These are phyloP conservation scores for Ichneumoninae sp. DNA, from an alignment of 2,888 invertebrate genomes.

Conservation along the genomic window DNA sequence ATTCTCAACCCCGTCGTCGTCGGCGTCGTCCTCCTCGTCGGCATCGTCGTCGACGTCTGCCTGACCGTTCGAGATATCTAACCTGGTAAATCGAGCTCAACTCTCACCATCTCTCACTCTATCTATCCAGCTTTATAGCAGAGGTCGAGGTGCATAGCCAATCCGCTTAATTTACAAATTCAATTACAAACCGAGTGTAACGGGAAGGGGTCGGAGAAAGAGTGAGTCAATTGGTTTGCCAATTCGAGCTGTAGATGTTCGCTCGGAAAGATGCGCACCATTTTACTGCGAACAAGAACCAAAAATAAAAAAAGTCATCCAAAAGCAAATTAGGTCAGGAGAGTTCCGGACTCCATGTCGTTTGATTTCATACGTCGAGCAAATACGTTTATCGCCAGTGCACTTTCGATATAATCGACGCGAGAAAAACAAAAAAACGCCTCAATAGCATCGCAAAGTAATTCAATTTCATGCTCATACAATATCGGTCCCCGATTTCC, in stretches of 20 bases:
- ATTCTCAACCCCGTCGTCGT: slow-evolving; percentile 65
- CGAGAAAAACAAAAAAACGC: background rate
- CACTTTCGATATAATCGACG: slow-evolving; percentile 29
- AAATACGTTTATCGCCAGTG: slow-evolving; percentile 9
- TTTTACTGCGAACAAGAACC: background rate
- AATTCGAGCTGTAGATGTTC: background rate
- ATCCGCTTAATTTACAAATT: slow-evolving; percentile 44
- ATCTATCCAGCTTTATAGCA: slow-evolving; percentile 36
- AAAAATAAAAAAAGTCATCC: background rate
- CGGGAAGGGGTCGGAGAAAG: background rate
- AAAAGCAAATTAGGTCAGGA: background rate
- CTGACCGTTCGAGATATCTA: slow-evolving; percentile 70
- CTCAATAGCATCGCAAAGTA: slow-evolving; percentile 48
- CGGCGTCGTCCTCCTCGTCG: slow-evolving; percentile 48
- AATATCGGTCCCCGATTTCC: slow-evolving; percentile 48
- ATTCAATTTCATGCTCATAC: slow-evolving; percentile 58
- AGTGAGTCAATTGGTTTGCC: background rate
- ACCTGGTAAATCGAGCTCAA: slow-evolving; percentile 59
- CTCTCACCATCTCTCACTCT: slow-evolving; percentile 54
- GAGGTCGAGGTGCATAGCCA: slow-evolving; percentile 18
- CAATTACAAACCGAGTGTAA: slow-evolving; percentile 22
- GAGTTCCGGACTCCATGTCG: background rate
- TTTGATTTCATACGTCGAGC: background rate
- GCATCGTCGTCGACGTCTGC: slow-evolving; percentile 64
- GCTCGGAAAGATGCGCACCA: background rate